These are phyloP conservation scores for Ceyx erithaca DNA, from an alignment of 2,797 vertebrate genomes.

Conservation along the genomic window DNA sequence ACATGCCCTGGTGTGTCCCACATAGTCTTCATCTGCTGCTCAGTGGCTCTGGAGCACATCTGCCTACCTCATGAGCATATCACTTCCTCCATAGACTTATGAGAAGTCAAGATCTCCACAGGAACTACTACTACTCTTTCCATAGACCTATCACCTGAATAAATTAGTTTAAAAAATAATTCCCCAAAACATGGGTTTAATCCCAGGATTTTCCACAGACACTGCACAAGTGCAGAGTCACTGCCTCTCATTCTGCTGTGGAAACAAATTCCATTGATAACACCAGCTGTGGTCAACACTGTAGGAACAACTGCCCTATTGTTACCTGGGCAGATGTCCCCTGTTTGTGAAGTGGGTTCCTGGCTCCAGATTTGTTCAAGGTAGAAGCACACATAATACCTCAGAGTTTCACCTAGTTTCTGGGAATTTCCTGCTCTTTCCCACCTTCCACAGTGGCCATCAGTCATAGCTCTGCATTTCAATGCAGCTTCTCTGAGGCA, in stretches of 20 bases:
- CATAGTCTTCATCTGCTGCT: neutral
- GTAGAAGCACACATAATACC: neutral
- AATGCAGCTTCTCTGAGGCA: neutral
- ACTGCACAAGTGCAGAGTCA: neutral
- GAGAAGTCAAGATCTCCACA: neutral
- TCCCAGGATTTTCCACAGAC: neutral
- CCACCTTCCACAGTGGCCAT: neutral
- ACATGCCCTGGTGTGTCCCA: neutral
- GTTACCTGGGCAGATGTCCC: neutral
- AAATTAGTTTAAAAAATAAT: neutral
- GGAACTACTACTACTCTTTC: neutral
- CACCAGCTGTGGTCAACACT: neutral
- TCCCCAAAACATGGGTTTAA: neutral
- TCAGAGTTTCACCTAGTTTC: neutral
- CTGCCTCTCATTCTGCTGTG: neutral
- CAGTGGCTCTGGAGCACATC: neutral
- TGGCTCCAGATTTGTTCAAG: neutral
- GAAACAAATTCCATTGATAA: neutral
- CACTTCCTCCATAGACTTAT: accelerated
- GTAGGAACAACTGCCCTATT: neutral
- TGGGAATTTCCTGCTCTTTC: neutral
- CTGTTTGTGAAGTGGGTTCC: neutral
- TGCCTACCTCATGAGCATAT: neutral
- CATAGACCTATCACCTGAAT: neutral
- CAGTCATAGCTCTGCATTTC: neutral